Conservation (phyloP, 2,888 invertebrate species). For the Campoplex capitator region DNA sequence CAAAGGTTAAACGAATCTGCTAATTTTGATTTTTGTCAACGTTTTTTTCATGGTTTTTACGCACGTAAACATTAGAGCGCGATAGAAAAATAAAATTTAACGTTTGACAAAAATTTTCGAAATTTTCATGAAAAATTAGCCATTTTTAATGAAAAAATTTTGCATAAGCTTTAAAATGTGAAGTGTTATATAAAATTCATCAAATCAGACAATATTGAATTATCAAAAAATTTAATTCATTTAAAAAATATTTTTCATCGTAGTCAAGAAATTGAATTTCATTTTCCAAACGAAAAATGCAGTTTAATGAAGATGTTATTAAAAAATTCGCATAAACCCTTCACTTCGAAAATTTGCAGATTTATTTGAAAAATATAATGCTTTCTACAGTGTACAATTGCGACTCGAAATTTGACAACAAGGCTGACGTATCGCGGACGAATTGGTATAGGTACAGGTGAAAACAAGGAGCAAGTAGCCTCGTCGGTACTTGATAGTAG, state of each 20-base stretch:
- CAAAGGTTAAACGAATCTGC: not conserved
- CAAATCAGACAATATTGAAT: not conserved
- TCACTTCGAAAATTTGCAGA: not conserved
- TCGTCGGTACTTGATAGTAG: slow-evolving; percentile 15
- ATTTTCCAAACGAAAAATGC: not conserved
- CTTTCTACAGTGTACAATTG: not conserved
- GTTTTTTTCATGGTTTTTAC: not conserved
- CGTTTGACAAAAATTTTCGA: not conserved
- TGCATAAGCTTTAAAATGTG: not conserved
- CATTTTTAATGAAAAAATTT: not conserved
- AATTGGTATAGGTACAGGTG: not conserved
- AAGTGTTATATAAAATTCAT: not conserved
- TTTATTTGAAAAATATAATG: not conserved
- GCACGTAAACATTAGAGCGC: not conserved
- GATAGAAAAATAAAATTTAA: not conserved
- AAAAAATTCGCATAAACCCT: not conserved
- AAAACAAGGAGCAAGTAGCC: slow-evolving; percentile 2
- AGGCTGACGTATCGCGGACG: not conserved
- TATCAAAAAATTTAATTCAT: too few relatives aligned
- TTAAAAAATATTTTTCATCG: too few relatives aligned
- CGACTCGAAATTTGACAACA: not conserved
- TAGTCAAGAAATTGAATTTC: not conserved
- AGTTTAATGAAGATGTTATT: not conserved
- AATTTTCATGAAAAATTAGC: not conserved
- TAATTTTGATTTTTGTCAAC: not conserved